phyloP scores from a whole-genome alignment of 2,113 vertebrate genomes.

The Scomber scombrus region DNA sequence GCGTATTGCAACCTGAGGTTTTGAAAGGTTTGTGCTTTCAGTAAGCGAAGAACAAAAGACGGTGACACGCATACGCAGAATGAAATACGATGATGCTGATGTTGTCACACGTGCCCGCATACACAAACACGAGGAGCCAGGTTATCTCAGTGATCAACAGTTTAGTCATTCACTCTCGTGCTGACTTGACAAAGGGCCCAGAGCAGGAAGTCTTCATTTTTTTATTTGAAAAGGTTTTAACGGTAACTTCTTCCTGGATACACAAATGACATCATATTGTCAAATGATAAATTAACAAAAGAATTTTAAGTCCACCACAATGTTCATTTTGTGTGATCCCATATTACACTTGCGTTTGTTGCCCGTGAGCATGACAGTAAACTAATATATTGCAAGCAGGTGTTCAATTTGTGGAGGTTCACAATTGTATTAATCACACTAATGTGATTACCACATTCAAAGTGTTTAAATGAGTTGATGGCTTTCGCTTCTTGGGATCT shows the following conservation, averaged over 20 bases:
- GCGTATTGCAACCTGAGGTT: constrained; percentile 8
- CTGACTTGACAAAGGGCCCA: background rate
- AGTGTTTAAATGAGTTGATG: background rate
- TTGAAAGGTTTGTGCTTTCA: constrained; percentile 19
- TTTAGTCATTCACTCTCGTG: constrained; percentile 13
- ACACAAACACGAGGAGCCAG: constrained; percentile 9
- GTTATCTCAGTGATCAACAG: constrained; percentile 14
- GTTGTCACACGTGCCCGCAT: constrained; percentile 3
- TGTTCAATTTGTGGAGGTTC: constrained; percentile 16
- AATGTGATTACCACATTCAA: constrained; percentile 21
- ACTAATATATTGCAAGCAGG: constrained; percentile 11
- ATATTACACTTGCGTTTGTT: background rate
- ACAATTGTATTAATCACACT: constrained; percentile 13
- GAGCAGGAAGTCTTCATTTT: background rate
- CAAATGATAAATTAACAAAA: constrained; percentile 4
- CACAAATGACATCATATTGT: constrained; percentile 25
- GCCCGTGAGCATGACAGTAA: background rate
- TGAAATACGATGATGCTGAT: constrained; percentile 13
- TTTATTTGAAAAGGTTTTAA: too few species aligned
- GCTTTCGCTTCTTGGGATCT: constrained; percentile 6
- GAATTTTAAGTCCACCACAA: background rate
- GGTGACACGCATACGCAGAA: constrained; percentile 33
- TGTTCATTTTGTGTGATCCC: background rate
- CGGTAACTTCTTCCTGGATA: constrained; percentile 13
- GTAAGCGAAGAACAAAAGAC: constrained; percentile 34